These are phyloP conservation scores for Battus philenor DNA, from an alignment of 1,140 invertebrate genomes.

Conservation along the genomic window DNA sequence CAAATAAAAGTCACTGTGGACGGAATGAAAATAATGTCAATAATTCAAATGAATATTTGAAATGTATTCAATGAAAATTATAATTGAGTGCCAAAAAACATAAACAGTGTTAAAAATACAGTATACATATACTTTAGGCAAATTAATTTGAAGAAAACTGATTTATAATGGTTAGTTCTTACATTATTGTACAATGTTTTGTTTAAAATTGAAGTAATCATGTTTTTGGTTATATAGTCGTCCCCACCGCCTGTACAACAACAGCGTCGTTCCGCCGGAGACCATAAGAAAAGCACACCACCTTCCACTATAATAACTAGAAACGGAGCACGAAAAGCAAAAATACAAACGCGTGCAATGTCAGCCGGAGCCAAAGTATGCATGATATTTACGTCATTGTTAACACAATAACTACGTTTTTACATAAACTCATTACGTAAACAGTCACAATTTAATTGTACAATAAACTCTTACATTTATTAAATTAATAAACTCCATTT, in stretches of 20 bases:
- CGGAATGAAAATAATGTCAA: no score
- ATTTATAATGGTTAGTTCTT: no score
- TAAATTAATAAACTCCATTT: no score
- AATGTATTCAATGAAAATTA: no score
- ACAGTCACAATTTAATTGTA: background rate
- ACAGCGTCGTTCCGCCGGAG: conserved; percentile 45
- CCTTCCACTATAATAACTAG: conserved; percentile 73
- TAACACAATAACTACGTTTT: background rate
- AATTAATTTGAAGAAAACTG: no score
- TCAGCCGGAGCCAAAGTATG: conserved; percentile 66
- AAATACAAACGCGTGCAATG: conserved; percentile 78
- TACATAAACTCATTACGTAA: background rate
- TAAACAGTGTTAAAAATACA: no score
- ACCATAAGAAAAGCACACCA: conserved; percentile 55
- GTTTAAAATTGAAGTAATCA: no score
- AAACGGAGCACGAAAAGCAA: conserved; percentile 77
- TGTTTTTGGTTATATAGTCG: conserved; percentile 37
- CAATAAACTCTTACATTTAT: no score
- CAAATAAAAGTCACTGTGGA: background rate
- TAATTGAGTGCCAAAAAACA: no score
- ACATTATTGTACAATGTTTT: no score
- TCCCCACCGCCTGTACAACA: conserved; percentile 44
- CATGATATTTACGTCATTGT: conserved; percentile 8
- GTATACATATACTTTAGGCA: no score
- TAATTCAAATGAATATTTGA: no score